Evolutionary conservation across 2,888 invertebrate species (phyloP).

Genomic region (Operophtera brumata): DNA sequence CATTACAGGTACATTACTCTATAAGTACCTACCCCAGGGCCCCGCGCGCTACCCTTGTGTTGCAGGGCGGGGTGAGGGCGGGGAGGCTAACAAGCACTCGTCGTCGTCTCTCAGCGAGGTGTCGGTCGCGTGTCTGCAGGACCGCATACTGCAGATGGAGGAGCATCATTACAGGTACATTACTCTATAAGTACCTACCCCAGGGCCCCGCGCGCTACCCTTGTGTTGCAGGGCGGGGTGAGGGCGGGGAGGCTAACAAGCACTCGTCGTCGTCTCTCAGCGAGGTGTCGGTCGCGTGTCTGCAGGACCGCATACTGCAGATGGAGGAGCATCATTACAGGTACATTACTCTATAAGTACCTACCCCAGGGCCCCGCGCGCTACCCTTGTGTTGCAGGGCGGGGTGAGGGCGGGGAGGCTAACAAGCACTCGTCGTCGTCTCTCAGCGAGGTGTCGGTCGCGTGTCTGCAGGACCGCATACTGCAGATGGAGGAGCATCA

Average conservation of each 20-base stretch:
- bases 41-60: too few species aligned
- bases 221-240: constrained; percentile 66
- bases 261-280: constrained; percentile 92
- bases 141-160: constrained; percentile 95
- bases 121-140: constrained; percentile 95
- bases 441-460: constrained; percentile 93
- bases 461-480: constrained; percentile 95
- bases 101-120: constrained; percentile 93
- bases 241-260: constrained; percentile 87
- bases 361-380: too few species aligned
- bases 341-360: too few species aligned
- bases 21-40: too few species aligned
- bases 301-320: constrained; percentile 95
- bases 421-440: constrained; percentile 93
- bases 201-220: too few species aligned
- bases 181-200: too few species aligned
- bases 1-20: constrained; percentile 85
- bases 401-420: constrained; percentile 83
- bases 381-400: too few species aligned
- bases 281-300: constrained; percentile 94
- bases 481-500: constrained; percentile 96
- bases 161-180: constrained; percentile 90
- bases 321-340: constrained; percentile 95
- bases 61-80: constrained; percentile 79
- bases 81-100: constrained; percentile 91